Evolutionary conservation across 2,113 vertebrate species (phyloP).

Genomic region (Opisthocomus hoazin): DNA sequence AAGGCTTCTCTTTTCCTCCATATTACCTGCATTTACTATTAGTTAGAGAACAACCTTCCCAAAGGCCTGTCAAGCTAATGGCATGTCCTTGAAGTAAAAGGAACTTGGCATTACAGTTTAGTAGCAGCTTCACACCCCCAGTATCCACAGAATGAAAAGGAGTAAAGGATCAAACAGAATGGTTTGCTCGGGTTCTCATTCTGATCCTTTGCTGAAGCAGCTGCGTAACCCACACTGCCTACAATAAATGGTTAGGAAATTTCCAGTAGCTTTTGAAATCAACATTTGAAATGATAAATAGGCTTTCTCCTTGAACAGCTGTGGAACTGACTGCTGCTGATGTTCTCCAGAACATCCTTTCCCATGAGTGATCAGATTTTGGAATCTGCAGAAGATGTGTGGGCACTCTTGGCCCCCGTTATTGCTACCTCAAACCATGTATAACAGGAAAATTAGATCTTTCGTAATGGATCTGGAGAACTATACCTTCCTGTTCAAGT

Average conservation of each 20-base stretch:
- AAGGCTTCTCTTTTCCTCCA: background rate
- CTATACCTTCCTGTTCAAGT: background rate
- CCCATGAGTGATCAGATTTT: conserved; percentile 1
- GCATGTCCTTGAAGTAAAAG: background rate
- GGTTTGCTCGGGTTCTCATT: background rate
- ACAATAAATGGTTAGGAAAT: background rate
- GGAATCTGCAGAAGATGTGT: background rate
- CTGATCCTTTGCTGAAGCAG: background rate
- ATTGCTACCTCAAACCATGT: background rate
- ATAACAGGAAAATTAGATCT: background rate
- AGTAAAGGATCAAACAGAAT: background rate
- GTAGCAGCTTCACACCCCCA: background rate
- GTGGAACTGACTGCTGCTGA: background rate
- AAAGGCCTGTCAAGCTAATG: background rate
- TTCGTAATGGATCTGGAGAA: background rate
- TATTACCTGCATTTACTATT: background rate
- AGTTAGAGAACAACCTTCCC: background rate
- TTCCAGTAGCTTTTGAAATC: conserved; percentile 25
- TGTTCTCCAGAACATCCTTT: conserved; percentile 20
- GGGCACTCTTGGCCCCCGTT: background rate
- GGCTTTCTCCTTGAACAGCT: conserved; percentile 4
- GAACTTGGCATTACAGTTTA: background rate
- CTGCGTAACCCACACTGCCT: background rate
- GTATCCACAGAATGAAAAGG: background rate
- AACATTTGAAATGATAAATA: background rate